phyloP scores from a whole-genome alignment of 1,140 invertebrate genomes.

The Coptotermes formosanus region DNA sequence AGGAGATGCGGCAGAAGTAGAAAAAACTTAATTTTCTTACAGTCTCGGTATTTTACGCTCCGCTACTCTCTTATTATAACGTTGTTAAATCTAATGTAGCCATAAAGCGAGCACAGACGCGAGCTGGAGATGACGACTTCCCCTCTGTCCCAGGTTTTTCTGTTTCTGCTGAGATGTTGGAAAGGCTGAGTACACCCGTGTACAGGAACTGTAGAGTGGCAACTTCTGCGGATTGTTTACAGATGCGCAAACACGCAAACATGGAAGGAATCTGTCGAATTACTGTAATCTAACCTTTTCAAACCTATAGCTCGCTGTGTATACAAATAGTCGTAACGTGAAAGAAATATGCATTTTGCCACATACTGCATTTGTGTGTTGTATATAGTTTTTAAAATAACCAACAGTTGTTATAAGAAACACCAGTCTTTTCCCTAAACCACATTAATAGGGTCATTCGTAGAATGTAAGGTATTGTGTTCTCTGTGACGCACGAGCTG shows the following conservation, averaged over 20 bases:
- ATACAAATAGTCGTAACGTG: too few relatives aligned
- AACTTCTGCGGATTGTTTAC: background rate
- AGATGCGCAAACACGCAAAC: background rate
- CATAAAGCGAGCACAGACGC: background rate
- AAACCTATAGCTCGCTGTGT: too few relatives aligned
- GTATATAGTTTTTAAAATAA: too few relatives aligned
- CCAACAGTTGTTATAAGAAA: too few relatives aligned
- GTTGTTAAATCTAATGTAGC: background rate
- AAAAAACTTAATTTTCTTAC: background rate
- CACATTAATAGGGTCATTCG: too few relatives aligned
- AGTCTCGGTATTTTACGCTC: background rate
- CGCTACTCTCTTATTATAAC: background rate
- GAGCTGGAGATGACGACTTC: background rate
- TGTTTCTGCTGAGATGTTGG: background rate
- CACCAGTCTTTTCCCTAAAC: too few relatives aligned
- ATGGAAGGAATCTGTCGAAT: background rate
- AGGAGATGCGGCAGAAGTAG: background rate
- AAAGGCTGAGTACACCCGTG: background rate
- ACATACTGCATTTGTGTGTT: too few relatives aligned
- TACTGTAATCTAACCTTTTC: too few relatives aligned
- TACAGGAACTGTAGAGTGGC: background rate
- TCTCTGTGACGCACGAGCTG: too few relatives aligned
- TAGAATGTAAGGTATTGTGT: too few relatives aligned
- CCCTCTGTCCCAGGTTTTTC: background rate
- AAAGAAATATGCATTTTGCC: too few relatives aligned